Conservation (phyloP, 2,888 invertebrate genomes). For the Noctua pronuba region DNA sequence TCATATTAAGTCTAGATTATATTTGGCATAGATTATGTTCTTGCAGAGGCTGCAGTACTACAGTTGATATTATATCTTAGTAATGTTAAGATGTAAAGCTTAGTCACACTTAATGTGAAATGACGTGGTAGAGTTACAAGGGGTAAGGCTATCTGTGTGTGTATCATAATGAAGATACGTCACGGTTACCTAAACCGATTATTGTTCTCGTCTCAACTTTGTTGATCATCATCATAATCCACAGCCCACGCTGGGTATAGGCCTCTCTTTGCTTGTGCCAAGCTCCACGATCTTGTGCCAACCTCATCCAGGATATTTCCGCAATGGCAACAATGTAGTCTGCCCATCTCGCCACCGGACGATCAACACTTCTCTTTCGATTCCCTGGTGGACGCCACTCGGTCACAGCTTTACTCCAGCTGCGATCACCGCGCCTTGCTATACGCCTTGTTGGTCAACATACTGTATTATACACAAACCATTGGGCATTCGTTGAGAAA, state of each 20-base stretch:
- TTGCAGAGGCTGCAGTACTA: background rate
- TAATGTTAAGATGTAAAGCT: background rate
- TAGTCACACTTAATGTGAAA: background rate
- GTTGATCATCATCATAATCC: background rate
- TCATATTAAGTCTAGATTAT: constrained; percentile 47
- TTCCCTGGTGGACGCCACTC: too few relatives aligned
- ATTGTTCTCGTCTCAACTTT: background rate
- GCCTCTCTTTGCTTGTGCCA: too few relatives aligned
- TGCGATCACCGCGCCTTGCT: too few relatives aligned
- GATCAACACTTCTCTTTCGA: too few relatives aligned
- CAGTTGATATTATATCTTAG: background rate
- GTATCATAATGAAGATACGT: background rate
- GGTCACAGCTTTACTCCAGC: too few relatives aligned
- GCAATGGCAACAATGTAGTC: too few relatives aligned
- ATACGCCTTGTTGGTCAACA: background rate
- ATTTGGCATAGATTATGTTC: constrained; percentile 39
- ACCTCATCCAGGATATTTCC: too few relatives aligned
- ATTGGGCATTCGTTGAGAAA: background rate
- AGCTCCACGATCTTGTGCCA: too few relatives aligned
- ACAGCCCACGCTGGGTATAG: too few relatives aligned
- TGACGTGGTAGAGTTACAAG: background rate
- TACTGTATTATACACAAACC: background rate
- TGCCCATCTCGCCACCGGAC: too few relatives aligned
- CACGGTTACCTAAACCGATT: background rate
- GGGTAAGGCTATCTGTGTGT: background rate